phyloP scores from a whole-genome alignment of 2,888 invertebrate genomes.

The Brachyptera risi region DNA sequence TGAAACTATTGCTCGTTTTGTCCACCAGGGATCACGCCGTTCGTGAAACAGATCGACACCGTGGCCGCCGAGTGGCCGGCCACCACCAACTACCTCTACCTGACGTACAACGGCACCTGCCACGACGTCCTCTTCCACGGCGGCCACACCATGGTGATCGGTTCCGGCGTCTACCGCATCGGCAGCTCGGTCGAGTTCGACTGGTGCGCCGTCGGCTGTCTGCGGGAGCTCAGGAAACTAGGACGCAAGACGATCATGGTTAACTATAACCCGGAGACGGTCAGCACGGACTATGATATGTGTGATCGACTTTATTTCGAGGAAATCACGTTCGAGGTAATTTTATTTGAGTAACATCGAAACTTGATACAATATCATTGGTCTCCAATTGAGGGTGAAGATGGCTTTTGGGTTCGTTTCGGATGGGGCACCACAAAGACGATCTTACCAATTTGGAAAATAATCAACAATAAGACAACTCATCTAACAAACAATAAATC shows the following conservation, averaged over 20 bases:
- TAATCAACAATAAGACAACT: too few species aligned
- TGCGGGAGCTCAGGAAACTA: constrained; percentile 82
- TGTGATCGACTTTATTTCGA: constrained; percentile 98
- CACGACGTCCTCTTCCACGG: constrained; percentile 82
- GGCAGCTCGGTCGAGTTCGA: constrained; percentile 99
- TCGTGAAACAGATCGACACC: constrained; percentile 96
- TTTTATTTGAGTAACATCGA: too few species aligned
- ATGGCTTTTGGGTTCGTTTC: too few species aligned
- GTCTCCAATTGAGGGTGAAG: too few species aligned
- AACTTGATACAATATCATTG: too few species aligned
- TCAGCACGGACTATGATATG: constrained; percentile 99
- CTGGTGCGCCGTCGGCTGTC: constrained; percentile 97
- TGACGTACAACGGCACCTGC: constrained; percentile 86
- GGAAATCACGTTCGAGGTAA: constrained; percentile 92
- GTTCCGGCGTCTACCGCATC: constrained; percentile 92
- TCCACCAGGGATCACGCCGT: constrained; percentile 65
- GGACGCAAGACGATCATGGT: constrained; percentile 94
- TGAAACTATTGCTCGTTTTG: too few species aligned
- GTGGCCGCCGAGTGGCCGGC: constrained; percentile 99
- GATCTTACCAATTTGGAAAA: too few species aligned
- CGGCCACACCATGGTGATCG: constrained; percentile 81
- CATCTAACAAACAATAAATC: too few species aligned
- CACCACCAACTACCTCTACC: constrained; percentile 94
- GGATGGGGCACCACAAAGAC: too few species aligned
- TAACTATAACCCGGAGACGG: constrained; percentile 99